Base-by-base conservation (phyloP, 2,113 vertebrate genomes). In the Panurus biarmicus region DNA sequence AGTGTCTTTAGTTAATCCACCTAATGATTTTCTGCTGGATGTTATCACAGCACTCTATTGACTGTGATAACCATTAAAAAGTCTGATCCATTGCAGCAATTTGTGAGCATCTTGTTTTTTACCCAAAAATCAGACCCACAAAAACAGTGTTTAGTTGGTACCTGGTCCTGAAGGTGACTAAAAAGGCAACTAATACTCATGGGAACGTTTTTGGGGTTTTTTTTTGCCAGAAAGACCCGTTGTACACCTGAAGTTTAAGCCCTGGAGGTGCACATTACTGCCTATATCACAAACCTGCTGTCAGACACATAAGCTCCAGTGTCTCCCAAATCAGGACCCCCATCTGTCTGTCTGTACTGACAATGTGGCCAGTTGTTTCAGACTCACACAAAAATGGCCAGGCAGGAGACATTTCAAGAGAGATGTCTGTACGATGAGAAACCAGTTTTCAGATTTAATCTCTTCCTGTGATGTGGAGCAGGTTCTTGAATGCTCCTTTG, bases 121-220 rank as follows among this genome's bases (percentile, higher is more conserved):
- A 47, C 3, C 0, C 6, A 2, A 14, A 38, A 61, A 33, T 48
- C 23, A 38, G 35, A 58, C 29, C 6, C 13, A 58, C 22, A 58
- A 58, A 58, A 82, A 0, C 8, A 26, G 6, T 28, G 7, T 62
- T 67, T 35, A 42, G 11, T 28, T 72, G 24, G n/a, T 71, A 12
- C 15, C 9, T 53, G 9, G 7, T 50, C 50, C 44, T 40, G 19
- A 45, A 0, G 0, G 12, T 33, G 15, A 12, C 38, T 38, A 19
- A 69, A 62, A 42, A 81, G 23, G 33, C 48, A 58, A 26, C 19
- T 58, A 29, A 33, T 45, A 62, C 54, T 44, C 14, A 28, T 8
- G 6, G 11, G 17, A 77, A 54, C 0, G 3, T 3, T 19, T 71
- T 50, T 13, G 40, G 40, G 40, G 40, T 61, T 90, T 80, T 87